Evolutionary conservation across 2,888 invertebrate genomes (phyloP), one percentile per base, ranked within the genome.

Genomic region (Papilio protenor): DNA sequence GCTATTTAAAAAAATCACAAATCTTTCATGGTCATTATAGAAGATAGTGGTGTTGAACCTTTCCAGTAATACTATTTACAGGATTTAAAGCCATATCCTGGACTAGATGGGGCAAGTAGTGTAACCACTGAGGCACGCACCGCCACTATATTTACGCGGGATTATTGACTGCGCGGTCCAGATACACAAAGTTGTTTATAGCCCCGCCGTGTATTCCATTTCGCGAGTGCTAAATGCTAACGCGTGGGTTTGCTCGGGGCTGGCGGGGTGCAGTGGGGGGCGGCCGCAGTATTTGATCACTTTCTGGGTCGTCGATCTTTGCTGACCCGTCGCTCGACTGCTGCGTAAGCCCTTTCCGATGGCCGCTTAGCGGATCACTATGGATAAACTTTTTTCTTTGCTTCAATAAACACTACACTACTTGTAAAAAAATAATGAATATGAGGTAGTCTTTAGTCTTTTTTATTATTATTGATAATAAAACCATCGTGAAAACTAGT

Each of bases 231-330:
- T 77, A 69, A 66, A 77, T 45, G 73, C 73, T 77, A 55, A 47
- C 77, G 79, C 76, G 79, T 80, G 77, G 78, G 80, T 49, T 75
- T 71, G 79, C 47, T 61, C 64, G 70, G 73, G 77, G 73, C 52
- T 64, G 57, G 71, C 74, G 85, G 85, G 84, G 83, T 18, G 73
- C 52, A 14, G 59, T 14, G 16, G 33, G 64, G 73, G 45, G 12
- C 55, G 4, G 40, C 33, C n/a, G 77, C 23, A 45, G 21, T 64
- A 49, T 77, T 77, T 57, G 77, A 33, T 55, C 86, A 81, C 84
- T 91, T 91, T 91, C 86, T 92, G 87, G 92, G 93, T 90, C 92
- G 88, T 90, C 91, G 92, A 86, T 91, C 92, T 89, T 85, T 77
- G 81, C 83, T 92, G 92, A 92, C 90, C 92, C 86, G 89, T 86